phyloP scores from a whole-genome alignment of 2,113 vertebrate genomes.

The Oryzias javanicus region DNA sequence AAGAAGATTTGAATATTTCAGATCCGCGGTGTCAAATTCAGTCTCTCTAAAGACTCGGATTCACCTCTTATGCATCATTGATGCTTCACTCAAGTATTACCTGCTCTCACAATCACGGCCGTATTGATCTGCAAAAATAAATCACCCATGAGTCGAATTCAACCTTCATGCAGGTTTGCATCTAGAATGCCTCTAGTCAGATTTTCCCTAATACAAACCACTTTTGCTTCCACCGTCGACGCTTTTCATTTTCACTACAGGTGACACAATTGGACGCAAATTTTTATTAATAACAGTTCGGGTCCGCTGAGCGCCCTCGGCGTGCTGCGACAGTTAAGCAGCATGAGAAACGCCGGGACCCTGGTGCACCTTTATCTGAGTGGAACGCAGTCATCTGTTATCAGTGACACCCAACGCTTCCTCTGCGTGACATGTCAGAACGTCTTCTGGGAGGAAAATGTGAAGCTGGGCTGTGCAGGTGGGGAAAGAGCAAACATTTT shows the following conservation, averaged over 20 bases:
- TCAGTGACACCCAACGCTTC: background rate
- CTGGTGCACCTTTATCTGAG: constrained; percentile 1
- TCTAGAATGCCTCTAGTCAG: background rate
- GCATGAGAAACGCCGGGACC: background rate
- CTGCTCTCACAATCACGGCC: constrained; percentile 2
- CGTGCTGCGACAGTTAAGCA: background rate
- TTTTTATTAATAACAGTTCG: background rate
- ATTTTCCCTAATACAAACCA: background rate
- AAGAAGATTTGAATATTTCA: constrained; percentile 5
- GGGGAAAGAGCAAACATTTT: background rate
- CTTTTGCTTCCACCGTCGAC: background rate
- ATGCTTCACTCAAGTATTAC: constrained; percentile 50
- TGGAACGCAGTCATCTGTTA: constrained; percentile 8
- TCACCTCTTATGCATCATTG: constrained; percentile 42
- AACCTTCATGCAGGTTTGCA: constrained; percentile 16
- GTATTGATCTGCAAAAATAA: too few species aligned
- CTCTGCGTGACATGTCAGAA: constrained; percentile 4
- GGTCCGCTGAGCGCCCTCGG: background rate
- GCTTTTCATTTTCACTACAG: constrained; percentile 3
- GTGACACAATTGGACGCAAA: background rate
- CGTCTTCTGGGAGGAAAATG: background rate
- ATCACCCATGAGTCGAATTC: background rate
- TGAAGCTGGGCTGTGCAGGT: background rate
- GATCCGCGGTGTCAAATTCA: constrained; percentile 18
- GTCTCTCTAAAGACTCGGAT: constrained; percentile 26